These are phyloP conservation scores for Patiria miniata DNA, from an alignment of 35 echinoderm and acorn worm species.

Conservation along the genomic window DNA sequence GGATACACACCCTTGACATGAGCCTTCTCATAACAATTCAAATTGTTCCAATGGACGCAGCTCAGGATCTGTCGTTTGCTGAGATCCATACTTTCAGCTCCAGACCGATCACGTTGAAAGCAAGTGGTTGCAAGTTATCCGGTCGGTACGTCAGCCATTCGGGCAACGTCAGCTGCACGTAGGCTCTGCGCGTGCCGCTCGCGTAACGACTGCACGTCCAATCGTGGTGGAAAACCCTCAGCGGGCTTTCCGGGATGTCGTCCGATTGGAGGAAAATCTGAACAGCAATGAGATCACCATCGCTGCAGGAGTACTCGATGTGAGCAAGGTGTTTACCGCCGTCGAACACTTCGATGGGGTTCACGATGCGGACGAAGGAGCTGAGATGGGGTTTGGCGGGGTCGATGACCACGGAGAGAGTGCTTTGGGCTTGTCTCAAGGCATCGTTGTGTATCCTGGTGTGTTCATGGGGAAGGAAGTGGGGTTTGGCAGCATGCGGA, in stretches of 20 bases:
- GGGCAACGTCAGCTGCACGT: neutral
- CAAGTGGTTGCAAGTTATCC: slow-evolving; percentile 6
- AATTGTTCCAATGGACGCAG: neutral
- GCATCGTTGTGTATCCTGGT: neutral
- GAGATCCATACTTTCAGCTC: slow-evolving; percentile 8
- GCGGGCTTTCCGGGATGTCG: neutral
- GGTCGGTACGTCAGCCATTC: slow-evolving; percentile 17
- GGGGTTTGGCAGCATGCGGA: neutral
- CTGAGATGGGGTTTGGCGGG: neutral
- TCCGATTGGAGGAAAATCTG: neutral
- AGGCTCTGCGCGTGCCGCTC: neutral
- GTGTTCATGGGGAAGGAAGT: neutral
- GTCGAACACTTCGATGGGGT: neutral
- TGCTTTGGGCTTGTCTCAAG: neutral
- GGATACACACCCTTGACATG: slow-evolving; percentile 25
- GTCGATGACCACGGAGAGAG: neutral
- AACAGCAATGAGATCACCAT: neutral
- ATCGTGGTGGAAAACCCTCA: neutral
- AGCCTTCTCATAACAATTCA: neutral
- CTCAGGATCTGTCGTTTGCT: neutral
- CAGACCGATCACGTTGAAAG: neutral
- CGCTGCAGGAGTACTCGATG: slow-evolving; percentile 21
- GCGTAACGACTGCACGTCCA: neutral
- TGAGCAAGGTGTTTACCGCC: neutral
- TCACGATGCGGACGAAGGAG: neutral